Conservation (phyloP, 2,113 vertebrate species). For the Limanda limanda region DNA sequence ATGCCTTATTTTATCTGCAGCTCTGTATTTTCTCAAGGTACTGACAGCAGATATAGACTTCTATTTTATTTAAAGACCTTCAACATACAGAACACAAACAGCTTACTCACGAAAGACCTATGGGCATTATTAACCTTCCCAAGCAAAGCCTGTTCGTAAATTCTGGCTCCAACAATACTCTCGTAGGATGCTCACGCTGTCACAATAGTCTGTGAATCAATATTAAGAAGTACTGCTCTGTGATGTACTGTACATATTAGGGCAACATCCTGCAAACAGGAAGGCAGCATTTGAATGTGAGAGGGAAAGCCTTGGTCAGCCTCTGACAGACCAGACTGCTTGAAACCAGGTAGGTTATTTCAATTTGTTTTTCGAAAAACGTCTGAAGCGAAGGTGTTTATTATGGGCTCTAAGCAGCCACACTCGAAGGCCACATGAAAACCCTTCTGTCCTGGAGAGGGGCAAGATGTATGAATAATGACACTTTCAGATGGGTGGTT, state of each 20-base stretch:
- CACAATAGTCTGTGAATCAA: not conserved
- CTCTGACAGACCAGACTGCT: not conserved
- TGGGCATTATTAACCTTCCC: not conserved
- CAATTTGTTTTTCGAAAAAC: too few species aligned
- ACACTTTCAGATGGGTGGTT: too few species aligned
- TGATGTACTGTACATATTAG: not conserved
- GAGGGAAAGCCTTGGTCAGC: not conserved
- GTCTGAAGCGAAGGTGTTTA: not conserved
- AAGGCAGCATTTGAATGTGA: not conserved
- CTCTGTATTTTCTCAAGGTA: not conserved
- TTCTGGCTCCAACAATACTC: not conserved
- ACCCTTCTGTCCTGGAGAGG: not conserved
- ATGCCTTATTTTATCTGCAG: not conserved
- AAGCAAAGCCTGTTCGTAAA: not conserved
- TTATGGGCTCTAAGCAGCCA: not conserved
- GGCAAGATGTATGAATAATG: not conserved
- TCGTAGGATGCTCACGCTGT: not conserved
- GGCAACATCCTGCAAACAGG: not conserved
- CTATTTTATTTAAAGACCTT: conserved; percentile 20
- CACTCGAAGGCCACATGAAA: not conserved
- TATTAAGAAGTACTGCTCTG: not conserved
- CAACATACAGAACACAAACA: not conserved
- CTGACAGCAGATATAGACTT: not conserved
- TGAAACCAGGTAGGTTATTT: too few species aligned
- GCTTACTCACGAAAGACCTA: not conserved